Evolutionary conservation across 2,113 vertebrate species (phyloP).

Genomic region (Engraulis encrasicolus): DNA sequence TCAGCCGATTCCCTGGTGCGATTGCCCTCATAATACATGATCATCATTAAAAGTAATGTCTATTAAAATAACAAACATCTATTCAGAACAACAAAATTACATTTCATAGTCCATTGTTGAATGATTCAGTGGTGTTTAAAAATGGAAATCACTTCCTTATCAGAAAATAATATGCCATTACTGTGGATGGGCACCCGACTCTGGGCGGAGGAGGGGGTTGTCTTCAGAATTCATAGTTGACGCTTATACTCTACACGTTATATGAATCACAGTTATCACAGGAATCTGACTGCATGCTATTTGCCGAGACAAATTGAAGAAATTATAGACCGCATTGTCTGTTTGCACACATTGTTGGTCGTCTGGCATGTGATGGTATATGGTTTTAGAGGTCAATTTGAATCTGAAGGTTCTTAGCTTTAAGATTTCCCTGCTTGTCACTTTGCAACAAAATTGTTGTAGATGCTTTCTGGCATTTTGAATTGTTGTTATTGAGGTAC

Average conservation of each 20-base stretch:
- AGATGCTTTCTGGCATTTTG: not conserved
- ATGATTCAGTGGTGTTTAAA: not conserved
- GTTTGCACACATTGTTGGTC: not conserved
- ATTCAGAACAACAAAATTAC: not conserved
- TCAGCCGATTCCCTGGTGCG: not conserved
- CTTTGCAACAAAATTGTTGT: not conserved
- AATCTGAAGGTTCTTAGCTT: constrained; percentile 4
- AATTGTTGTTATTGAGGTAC: not conserved
- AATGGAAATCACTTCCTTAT: not conserved
- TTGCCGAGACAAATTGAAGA: not conserved
- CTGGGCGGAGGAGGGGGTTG: not conserved
- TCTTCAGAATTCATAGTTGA: not conserved
- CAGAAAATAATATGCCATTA: not conserved
- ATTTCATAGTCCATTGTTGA: not conserved
- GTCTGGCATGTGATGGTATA: not conserved
- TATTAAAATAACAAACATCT: not conserved
- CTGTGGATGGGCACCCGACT: not conserved
- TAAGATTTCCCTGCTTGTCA: not conserved
- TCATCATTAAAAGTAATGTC: not conserved
- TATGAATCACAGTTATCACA: not conserved
- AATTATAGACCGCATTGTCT: not conserved
- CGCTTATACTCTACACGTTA: not conserved
- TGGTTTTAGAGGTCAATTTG: not conserved
- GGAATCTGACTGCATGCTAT: not conserved
- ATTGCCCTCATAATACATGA: not conserved